phyloP scores from a whole-genome alignment of 2,888 invertebrate species.

The Scaptomyza cyrtandrae region DNA sequence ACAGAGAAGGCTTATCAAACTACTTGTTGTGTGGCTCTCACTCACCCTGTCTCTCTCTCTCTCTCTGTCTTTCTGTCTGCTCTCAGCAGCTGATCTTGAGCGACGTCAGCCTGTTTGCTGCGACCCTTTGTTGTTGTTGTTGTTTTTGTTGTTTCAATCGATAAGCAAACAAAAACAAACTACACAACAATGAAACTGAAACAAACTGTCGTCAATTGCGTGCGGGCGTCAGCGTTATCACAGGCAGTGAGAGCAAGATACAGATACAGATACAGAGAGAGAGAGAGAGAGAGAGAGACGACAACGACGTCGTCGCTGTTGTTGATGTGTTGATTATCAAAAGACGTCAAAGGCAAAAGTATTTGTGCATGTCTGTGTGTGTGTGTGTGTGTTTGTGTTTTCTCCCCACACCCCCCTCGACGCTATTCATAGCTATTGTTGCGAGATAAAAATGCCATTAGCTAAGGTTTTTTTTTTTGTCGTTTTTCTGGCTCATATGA shows the following conservation, averaged over 20 bases:
- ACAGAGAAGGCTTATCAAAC: constrained; percentile 26
- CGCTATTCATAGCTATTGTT: constrained; percentile 11
- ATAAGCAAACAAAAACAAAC: constrained; percentile 55
- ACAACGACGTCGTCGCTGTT: constrained; percentile 22
- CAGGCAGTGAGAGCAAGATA: constrained; percentile 9
- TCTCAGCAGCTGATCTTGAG: constrained; percentile 55
- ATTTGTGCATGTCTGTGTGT: constrained; percentile 12
- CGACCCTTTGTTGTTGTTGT: constrained; percentile 10
- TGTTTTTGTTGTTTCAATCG: constrained; percentile 62
- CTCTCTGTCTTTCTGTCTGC: background rate
- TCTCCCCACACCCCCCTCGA: background rate
- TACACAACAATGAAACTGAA: constrained; percentile 21
- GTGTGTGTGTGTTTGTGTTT: constrained; percentile 24
- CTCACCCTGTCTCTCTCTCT: background rate
- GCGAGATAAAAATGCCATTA: constrained; percentile 56
- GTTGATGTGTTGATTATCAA: constrained; percentile 59
- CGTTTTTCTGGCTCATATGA: background rate
- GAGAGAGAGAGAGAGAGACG: background rate
- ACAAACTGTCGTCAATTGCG: constrained; percentile 54
- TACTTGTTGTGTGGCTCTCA: constrained; percentile 3
- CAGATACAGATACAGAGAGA: background rate
- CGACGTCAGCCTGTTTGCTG: constrained; percentile 31
- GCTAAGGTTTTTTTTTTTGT: constrained; percentile 23
- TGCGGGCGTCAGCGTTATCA: constrained; percentile 58
- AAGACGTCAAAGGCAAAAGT: constrained; percentile 58